phyloP scores from a whole-genome alignment of 2,888 invertebrate species.

The Criorhina ranunculi region DNA sequence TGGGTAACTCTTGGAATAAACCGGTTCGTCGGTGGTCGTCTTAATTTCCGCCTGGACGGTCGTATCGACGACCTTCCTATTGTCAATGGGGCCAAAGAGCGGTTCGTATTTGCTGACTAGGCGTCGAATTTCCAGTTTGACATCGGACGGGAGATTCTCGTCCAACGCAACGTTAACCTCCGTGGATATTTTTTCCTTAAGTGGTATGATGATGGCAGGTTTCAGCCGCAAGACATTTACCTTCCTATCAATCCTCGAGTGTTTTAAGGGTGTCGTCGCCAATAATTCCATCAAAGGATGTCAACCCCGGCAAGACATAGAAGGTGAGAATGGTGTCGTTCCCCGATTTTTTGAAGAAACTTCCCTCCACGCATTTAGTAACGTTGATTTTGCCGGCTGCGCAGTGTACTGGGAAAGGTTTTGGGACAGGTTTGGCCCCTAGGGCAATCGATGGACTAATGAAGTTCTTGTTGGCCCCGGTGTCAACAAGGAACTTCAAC shows the following conservation, averaged over 20 bases:
- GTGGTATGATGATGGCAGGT: not conserved
- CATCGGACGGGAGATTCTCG: not conserved
- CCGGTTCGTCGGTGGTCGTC: conserved; percentile 73
- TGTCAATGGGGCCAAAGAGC: too few species aligned
- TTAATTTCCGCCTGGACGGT: too few species aligned
- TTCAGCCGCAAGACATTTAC: not conserved
- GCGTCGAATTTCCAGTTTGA: too few species aligned
- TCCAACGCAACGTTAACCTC: not conserved
- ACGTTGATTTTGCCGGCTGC: not conserved
- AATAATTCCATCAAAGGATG: not conserved
- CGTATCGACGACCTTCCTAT: too few species aligned
- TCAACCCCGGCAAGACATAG: not conserved
- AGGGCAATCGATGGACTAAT: not conserved
- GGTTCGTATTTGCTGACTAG: too few species aligned
- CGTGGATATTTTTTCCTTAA: not conserved
- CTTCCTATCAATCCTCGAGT: conserved; percentile 1
- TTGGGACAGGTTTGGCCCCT: not conserved
- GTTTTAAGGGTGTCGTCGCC: not conserved
- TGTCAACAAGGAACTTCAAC: not conserved
- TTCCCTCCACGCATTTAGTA: not conserved
- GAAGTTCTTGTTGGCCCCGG: not conserved
- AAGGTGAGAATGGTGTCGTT: not conserved
- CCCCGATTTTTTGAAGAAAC: not conserved
- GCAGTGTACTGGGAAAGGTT: not conserved
- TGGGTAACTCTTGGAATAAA: conserved; percentile 80